Percentiles rank a stretch among this genome's conserved stretches.
These are phyloP conservation scores for Micronycteris hirsuta DNA, from an alignment of 2,113 vertebrate genomes.

Conservation along the genomic window DNA sequence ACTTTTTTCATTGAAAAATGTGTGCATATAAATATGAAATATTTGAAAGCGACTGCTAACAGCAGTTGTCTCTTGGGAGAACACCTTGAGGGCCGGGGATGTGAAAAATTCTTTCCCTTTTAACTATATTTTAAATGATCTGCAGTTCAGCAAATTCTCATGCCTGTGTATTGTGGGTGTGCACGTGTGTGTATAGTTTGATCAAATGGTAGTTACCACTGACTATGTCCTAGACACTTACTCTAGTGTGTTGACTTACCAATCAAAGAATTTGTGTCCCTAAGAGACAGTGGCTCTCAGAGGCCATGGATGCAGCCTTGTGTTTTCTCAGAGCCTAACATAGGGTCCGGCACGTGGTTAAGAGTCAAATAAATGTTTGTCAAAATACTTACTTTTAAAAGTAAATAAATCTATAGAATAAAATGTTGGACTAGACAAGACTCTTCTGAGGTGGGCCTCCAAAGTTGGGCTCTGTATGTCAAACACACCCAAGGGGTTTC, in stretches of 20 bases:
- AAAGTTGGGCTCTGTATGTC: not conserved
- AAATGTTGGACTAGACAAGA: not conserved
- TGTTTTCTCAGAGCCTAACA: not conserved
- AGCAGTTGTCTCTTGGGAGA: not conserved
- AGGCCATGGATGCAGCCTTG: not conserved
- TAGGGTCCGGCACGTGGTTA: not conserved
- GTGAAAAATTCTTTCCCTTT: not conserved
- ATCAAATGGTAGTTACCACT: not conserved
- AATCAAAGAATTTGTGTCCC: not conserved
- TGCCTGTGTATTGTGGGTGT: not conserved
- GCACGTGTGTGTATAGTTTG: not conserved
- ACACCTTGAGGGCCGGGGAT: not conserved
- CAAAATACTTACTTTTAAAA: not conserved
- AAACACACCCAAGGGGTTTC: not conserved
- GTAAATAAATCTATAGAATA: not conserved
- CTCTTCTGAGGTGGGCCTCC: not conserved
- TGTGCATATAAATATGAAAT: not conserved
- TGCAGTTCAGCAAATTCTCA: not conserved
- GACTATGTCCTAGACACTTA: not conserved
- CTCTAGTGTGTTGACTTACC: not conserved
- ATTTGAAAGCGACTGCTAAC: not conserved
- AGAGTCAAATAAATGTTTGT: not conserved
- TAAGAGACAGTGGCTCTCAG: not conserved
- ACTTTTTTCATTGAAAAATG: not conserved
- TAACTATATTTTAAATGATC: not conserved